These are phyloP conservation scores for Catostomus latipinnis DNA, from an alignment of 2,797 vertebrate genomes.

Conservation along the genomic window DNA sequence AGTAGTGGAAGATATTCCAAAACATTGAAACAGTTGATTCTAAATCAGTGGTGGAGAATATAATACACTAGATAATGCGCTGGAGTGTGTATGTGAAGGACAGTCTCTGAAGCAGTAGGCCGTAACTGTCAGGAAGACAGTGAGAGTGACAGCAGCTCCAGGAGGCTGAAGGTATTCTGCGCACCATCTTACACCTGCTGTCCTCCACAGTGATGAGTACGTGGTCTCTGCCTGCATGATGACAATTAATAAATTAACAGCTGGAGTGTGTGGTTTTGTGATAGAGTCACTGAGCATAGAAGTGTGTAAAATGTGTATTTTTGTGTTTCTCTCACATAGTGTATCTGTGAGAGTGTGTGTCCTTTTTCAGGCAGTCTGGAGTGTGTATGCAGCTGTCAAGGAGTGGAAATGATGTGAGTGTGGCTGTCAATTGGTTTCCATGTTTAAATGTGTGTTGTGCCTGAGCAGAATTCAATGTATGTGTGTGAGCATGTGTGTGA, in stretches of 20 bases:
- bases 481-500: constrained; percentile 1
- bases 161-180: constrained; percentile 63
- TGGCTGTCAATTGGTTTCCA: constrained; percentile 29
- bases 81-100: constrained; percentile 1
- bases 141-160: constrained; percentile 50
- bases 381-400: constrained; percentile 48
- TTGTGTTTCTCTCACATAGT: constrained; percentile 25
- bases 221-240: constrained; percentile 73
- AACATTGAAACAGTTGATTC: no score
- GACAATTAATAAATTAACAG: constrained; percentile 71
- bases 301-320: constrained; percentile 24
- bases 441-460: constrained; percentile 14
- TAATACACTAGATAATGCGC: background rate
- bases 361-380: constrained; percentile 68
- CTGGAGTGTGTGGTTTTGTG: constrained; percentile 30
- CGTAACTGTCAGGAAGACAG: constrained; percentile 31
- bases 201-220: constrained; percentile 73
- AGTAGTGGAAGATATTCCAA: no score
- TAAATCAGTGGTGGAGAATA: no score
- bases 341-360: no score
- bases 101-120: constrained; percentile 18
- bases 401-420: constrained; percentile 16
- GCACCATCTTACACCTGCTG: constrained; percentile 71
- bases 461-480: background rate
- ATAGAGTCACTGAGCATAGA: constrained; percentile 22